phyloP scores from a whole-genome alignment of 30 jellyfish, hydroid and myxozoan species.

The Turritopsis rubra region DNA sequence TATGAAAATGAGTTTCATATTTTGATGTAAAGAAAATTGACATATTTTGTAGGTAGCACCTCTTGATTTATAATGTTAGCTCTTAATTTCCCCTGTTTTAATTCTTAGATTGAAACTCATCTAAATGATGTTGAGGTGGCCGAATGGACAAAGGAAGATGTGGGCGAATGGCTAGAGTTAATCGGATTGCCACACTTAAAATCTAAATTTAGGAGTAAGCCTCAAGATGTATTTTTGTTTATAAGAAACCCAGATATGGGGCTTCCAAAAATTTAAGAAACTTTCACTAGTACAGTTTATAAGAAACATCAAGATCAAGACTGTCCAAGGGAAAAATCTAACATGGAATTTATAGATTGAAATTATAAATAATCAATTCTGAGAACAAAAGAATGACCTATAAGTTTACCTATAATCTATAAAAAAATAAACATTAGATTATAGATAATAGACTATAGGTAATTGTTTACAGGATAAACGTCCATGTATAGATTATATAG shows the following conservation, averaged over 20 bases:
- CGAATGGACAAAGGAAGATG: conserved; percentile 79
- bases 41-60: not conserved
- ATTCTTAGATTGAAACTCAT: conserved; percentile 29
- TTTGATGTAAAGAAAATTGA: not conserved
- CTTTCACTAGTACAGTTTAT: not conserved
- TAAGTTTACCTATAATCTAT: no score
- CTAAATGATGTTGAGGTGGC: conserved; percentile 47
- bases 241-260: conserved; percentile 14
- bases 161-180: conserved; percentile 84
- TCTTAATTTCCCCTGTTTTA: no score
- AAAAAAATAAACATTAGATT: no score
- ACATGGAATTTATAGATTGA: no score
- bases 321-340: no score
- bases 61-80: not conserved
- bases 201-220: not conserved
- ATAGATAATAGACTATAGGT: no score
- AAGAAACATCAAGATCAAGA: no score
- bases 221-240: conserved; percentile 35
- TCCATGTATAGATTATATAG: no score
- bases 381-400: no score
- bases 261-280: not conserved
- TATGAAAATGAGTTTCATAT: no score
- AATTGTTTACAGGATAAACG: no score
- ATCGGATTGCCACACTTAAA: conserved; percentile 63
- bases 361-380: no score